Evolutionary conservation across 2,888 invertebrate species (phyloP), one percentile per base, ranked within the genome.

Genomic region (Heliconius aoede): DNA sequence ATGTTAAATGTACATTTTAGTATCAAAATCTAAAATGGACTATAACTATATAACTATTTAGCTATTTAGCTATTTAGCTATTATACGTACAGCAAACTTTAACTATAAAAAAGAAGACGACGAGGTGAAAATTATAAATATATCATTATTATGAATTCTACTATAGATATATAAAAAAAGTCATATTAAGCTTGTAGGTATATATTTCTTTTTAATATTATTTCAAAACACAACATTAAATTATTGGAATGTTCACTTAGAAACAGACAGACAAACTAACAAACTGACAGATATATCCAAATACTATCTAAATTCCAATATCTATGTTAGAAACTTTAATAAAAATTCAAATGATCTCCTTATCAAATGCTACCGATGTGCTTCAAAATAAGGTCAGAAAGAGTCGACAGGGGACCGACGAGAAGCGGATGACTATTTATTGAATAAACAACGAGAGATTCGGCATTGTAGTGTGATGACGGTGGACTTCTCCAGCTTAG

Each of bases 391-490:
- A 83, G 82, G 81, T 76, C 81, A 82, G 80, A 80, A 82, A 81
- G 78, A 80, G 77, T 77, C 83, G 84, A 83, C 85, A 84, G 78
- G 82, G 85, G 84, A 83, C 80, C 81, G 81, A 77, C 80, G 80
- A 71, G 79, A 65, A 62, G 76, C 81, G 83, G 83, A 84, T 81
- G 84, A 83, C 83, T 91, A 89, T 92, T 91, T 92, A 86, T 90
- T 89, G 84, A 91, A 89, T 88, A 92, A 93, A 93, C 91, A 91
- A 85, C 73, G 74, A 78, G 69, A 77, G 74, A 73, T 73, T 74
- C 72, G 73, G 81, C 86, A 88, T 91, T 90, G 90, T 91, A 84
- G 79, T 76, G 80, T 80, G 82, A 86, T 91, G 91, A 91, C 91
- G 83, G 26, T 86, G 78, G 80, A 46, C 55, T 81, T 83, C 81